phyloP scores from a whole-genome alignment of 2,888 invertebrate genomes.

The Drosophila percnosoma region DNA sequence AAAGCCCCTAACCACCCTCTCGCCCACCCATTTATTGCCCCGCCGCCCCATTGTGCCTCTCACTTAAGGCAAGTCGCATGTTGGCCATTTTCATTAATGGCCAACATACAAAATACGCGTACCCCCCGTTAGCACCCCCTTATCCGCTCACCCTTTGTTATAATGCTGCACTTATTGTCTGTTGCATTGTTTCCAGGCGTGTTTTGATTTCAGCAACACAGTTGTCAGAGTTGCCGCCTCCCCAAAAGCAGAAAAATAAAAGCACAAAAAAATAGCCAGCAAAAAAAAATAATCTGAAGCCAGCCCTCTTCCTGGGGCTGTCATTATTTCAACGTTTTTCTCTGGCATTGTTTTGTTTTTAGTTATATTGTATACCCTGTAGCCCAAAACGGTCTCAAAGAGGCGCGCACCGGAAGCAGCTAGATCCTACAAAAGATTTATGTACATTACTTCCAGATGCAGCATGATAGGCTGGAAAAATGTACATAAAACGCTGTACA shows the following conservation, averaged over 20 bases:
- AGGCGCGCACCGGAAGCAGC: constrained; percentile 24
- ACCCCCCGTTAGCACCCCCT: constrained; percentile 7
- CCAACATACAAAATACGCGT: constrained; percentile 52
- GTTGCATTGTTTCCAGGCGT: constrained; percentile 68
- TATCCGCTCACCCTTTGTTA: constrained; percentile 5
- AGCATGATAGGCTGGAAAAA: not conserved
- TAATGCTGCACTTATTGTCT: constrained; percentile 62
- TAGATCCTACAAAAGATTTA: constrained; percentile 18
- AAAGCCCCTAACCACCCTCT: not conserved
- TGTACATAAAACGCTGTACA: not conserved
- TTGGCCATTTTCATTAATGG: constrained; percentile 80
- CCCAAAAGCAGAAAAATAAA: constrained; percentile 2
- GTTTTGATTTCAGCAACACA: constrained; percentile 76
- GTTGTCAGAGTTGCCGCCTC: constrained; percentile 44
- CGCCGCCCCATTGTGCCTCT: not conserved
- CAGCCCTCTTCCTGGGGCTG: constrained; percentile 70
- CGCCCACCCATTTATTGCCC: not conserved
- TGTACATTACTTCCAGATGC: constrained; percentile 1
- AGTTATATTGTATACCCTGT: constrained; percentile 50
- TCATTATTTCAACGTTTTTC: constrained; percentile 72
- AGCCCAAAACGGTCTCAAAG: constrained; percentile 2
- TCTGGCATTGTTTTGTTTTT: constrained; percentile 56
- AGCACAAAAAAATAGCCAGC: constrained; percentile 9
- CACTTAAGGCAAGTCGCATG: constrained; percentile 37
- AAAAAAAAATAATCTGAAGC: constrained; percentile 23